phyloP scores from a whole-genome alignment of 2,888 invertebrate species.

The Sphinx pinastri region DNA sequence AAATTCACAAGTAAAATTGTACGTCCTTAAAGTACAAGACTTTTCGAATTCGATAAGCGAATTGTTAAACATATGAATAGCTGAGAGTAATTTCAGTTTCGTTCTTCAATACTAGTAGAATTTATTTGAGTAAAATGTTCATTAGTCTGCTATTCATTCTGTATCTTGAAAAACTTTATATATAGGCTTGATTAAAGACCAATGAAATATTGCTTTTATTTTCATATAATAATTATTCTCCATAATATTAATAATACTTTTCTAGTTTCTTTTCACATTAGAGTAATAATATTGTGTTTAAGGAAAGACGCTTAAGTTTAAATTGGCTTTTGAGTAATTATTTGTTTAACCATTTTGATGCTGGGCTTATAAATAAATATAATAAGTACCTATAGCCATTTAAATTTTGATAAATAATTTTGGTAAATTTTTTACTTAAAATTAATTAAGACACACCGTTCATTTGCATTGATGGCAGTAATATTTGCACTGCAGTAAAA shows the following conservation, averaged over 20 bases:
- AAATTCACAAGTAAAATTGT: slow-evolving; percentile 12
- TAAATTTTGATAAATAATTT: background rate
- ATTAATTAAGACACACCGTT: too few relatives aligned
- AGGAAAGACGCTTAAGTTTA: too few relatives aligned
- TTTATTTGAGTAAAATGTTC: background rate
- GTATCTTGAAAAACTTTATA: background rate
- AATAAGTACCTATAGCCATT: too few relatives aligned
- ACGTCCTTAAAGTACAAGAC: background rate
- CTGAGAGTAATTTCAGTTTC: slow-evolving; percentile 4
- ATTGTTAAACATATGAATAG: slow-evolving; percentile 10
- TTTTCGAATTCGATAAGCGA: slow-evolving; percentile 2
- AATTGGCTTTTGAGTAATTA: too few relatives aligned
- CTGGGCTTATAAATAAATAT: too few relatives aligned
- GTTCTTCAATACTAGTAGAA: slow-evolving; percentile 8
- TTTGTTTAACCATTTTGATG: too few relatives aligned
- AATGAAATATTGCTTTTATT: too few relatives aligned
- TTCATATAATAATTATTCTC: too few relatives aligned
- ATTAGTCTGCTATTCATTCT: background rate
- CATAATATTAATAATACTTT: too few relatives aligned
- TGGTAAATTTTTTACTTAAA: too few relatives aligned
- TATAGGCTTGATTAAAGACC: background rate
- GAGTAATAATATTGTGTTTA: too few relatives aligned
- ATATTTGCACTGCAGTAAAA: background rate
- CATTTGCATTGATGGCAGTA: background rate
- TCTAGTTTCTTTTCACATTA: too few relatives aligned